phyloP scores from a whole-genome alignment of 92 coral and sea anemone genomes.

The Muricea muricata region DNA sequence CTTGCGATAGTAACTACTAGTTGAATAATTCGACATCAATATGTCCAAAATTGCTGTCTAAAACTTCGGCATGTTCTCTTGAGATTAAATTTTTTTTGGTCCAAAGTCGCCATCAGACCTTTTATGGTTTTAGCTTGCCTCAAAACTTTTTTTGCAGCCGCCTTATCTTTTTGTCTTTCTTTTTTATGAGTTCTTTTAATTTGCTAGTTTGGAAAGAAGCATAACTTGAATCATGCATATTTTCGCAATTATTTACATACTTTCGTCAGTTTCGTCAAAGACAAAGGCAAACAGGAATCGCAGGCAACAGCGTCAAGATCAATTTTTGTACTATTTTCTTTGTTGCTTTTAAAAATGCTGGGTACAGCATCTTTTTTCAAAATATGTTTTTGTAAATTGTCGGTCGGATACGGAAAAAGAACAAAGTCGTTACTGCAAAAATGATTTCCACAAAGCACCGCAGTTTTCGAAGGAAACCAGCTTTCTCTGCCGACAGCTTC shows the following conservation, averaged over 20 bases:
- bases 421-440: too few species aligned
- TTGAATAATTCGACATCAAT: neutral
- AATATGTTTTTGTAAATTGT: too few species aligned
- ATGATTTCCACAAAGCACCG: too few species aligned
- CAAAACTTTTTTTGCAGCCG: neutral
- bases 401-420: too few species aligned
- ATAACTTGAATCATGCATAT: neutral
- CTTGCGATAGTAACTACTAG: too few species aligned
- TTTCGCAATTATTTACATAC: too few species aligned
- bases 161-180: slow-evolving; percentile 11
- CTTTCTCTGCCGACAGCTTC: slow-evolving; percentile 16
- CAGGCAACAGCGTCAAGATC: neutral
- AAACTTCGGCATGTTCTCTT: neutral
- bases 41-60: too few species aligned
- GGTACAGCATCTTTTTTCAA: too few species aligned
- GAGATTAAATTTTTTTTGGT: neutral
- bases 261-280: too few species aligned
- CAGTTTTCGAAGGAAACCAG: too few species aligned
- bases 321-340: too few species aligned
- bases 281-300: neutral
- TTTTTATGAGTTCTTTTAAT: neutral
- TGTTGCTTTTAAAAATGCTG: too few species aligned
- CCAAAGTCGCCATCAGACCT: neutral
- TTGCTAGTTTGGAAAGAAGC: neutral
- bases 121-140: neutral